Evolutionary conservation across 2,113 vertebrate species (phyloP).

Genomic region (Arothron firmamentum): DNA sequence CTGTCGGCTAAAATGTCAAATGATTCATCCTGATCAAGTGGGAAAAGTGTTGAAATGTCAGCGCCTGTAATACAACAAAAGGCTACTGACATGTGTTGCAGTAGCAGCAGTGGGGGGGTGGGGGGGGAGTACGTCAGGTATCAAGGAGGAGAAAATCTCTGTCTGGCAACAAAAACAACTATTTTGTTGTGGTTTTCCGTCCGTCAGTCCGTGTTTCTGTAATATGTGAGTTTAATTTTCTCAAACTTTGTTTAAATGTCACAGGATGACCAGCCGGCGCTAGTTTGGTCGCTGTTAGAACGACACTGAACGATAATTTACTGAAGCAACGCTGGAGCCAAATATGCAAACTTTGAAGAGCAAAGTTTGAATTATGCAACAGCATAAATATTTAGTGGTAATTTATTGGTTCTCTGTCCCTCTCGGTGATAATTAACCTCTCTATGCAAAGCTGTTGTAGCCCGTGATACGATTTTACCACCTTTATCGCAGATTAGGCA

Average conservation of each 20-base stretch:
- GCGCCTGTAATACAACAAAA: slow-evolving; percentile 33
- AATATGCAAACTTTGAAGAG: slow-evolving; percentile 7
- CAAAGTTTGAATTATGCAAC: slow-evolving; percentile 9
- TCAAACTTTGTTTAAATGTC: too few relatives aligned
- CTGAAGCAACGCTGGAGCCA: slow-evolving; percentile 9
- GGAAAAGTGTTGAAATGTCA: slow-evolving; percentile 67
- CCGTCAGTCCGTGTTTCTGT: too few relatives aligned
- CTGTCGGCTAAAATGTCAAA: slow-evolving; percentile 70
- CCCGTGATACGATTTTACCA: background rate
- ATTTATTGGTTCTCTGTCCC: slow-evolving; percentile 46
- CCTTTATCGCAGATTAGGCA: background rate
- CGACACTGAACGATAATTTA: too few relatives aligned
- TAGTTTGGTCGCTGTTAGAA: too few relatives aligned
- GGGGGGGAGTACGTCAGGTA: background rate
- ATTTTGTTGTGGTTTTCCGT: too few relatives aligned
- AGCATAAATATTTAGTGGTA: slow-evolving; percentile 49
- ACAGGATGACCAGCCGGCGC: too few relatives aligned
- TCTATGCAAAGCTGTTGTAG: slow-evolving; percentile 58
- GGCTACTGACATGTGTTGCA: slow-evolving; percentile 13
- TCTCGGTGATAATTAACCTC: slow-evolving; percentile 38
- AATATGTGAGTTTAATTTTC: too few relatives aligned
- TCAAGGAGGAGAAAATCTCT: too few relatives aligned
- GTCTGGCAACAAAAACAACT: too few relatives aligned
- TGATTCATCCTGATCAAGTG: slow-evolving; percentile 66
- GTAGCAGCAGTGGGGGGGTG: background rate